These are phyloP conservation scores for Horisme vitalbata DNA, from an alignment of 2,888 invertebrate genomes.

Conservation along the genomic window DNA sequence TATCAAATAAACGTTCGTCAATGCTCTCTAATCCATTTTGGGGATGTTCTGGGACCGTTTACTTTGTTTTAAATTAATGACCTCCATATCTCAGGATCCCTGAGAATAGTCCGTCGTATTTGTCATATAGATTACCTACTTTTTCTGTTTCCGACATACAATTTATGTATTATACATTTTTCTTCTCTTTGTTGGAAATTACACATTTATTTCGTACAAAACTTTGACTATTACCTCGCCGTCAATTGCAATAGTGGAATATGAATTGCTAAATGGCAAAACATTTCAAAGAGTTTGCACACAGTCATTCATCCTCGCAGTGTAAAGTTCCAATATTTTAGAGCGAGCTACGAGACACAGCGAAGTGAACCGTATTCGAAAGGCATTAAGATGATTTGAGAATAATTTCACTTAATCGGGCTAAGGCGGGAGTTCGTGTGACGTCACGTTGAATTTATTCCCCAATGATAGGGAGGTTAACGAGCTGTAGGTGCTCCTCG, in stretches of 20 bases:
- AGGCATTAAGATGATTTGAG: slow-evolving; percentile 41
- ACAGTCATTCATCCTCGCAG: slow-evolving; percentile 47
- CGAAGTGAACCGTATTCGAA: slow-evolving; percentile 42
- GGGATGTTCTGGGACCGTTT: slow-evolving; percentile 49
- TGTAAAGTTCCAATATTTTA: slow-evolving; percentile 47
- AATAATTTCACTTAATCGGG: slow-evolving; percentile 44
- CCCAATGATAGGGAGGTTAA: slow-evolving; percentile 64
- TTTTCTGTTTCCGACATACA: slow-evolving; percentile 59
- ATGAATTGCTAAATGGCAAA: slow-evolving; percentile 44
- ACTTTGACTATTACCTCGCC: slow-evolving; percentile 35
- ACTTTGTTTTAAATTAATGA: slow-evolving; percentile 72
- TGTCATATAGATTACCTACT: slow-evolving; percentile 72
- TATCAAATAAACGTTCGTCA: slow-evolving; percentile 56
- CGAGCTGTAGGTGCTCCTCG: slow-evolving; percentile 63
- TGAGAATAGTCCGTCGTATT: slow-evolving; percentile 65
- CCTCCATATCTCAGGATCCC: slow-evolving; percentile 61
- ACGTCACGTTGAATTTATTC: slow-evolving; percentile 58
- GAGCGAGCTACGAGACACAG: slow-evolving; percentile 33
- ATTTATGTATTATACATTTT: slow-evolving; percentile 53
- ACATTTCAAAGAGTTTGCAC: slow-evolving; percentile 50
- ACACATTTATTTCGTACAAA: slow-evolving; percentile 35
- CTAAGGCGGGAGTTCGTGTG: slow-evolving; percentile 44
- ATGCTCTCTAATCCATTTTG: slow-evolving; percentile 56
- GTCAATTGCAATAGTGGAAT: slow-evolving; percentile 37
- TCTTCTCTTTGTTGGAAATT: slow-evolving; percentile 40